Percentiles rank a stretch among this genome's conserved stretches.
Conservation (phyloP, 2,888 invertebrate species). For the Choreutis nemorana region DNA sequence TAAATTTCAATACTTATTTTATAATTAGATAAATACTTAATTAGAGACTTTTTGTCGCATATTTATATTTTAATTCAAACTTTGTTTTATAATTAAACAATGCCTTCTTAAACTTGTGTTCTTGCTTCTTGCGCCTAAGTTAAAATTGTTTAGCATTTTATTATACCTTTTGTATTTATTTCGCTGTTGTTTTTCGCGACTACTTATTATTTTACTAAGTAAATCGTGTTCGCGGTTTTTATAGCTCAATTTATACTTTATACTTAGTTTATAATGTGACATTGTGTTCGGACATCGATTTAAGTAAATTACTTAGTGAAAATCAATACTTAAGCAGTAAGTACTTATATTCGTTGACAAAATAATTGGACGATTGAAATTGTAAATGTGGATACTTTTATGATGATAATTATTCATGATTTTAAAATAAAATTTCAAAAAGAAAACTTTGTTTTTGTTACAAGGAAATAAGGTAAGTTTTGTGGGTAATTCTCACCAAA, state of each 20-base stretch:
- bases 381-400: no score
- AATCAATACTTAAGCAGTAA: conserved; percentile 2
- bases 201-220: conserved; percentile 38
- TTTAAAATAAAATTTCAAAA: no score
- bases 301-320: conserved; percentile 8
- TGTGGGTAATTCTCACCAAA: no score
- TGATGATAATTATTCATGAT: no score
- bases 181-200: conserved; percentile 28
- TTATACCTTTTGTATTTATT: conserved; percentile 22
- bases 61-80: no score
- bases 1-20: conserved; percentile 8
- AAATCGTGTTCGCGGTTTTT: conserved; percentile 37
- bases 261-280: conserved; percentile 35
- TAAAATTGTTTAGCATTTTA: conserved; percentile 15
- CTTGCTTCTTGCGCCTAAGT: conserved; percentile 29
- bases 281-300: conserved; percentile 41
- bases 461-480: no score
- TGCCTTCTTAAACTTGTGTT: conserved; percentile 24
- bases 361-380: no score
- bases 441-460: no score
- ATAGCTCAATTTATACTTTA: conserved; percentile 51
- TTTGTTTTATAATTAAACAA: no score
- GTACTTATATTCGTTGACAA: no score
- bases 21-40: conserved; percentile 32
- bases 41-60: conserved; percentile 40